Evolutionary conservation across 2,888 invertebrate genomes (phyloP).

Genomic region (Thera obeliscata): DNA sequence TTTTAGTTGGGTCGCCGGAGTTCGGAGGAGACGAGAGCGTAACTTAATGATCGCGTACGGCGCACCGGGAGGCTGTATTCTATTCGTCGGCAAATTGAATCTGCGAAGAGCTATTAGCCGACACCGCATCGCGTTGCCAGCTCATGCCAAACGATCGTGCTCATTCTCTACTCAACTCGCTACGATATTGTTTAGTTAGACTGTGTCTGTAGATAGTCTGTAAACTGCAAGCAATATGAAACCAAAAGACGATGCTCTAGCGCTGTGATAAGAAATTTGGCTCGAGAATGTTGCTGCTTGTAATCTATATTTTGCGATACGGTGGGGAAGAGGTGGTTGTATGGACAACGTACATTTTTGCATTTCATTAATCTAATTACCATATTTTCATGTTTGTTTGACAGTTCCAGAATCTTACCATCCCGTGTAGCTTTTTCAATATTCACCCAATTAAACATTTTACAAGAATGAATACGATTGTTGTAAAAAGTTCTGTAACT

Average conservation of each 20-base stretch:
- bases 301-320: slow-evolving; percentile 1
- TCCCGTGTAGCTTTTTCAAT: neutral
- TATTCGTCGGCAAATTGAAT: slow-evolving; percentile 81
- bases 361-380: neutral
- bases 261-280: slow-evolving; percentile 40
- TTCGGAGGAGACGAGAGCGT: slow-evolving; percentile 61
- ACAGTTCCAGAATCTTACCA: neutral
- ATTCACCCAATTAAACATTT: neutral
- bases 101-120: slow-evolving; percentile 80
- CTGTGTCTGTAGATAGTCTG: slow-evolving; percentile 46
- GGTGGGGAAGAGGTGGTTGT: neutral
- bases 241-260: slow-evolving; percentile 51
- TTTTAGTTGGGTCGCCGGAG: slow-evolving; percentile 56
- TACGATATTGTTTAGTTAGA: slow-evolving; percentile 66
- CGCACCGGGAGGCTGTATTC: slow-evolving; percentile 74
- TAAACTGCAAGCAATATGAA: slow-evolving; percentile 61
- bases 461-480: neutral
- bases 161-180: slow-evolving; percentile 59
- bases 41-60: slow-evolving; percentile 78
- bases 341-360: neutral
- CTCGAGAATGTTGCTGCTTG: slow-evolving; percentile 27
- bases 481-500: neutral
- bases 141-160: slow-evolving; percentile 71
- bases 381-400: neutral
- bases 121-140: slow-evolving; percentile 69